These are phyloP conservation scores for Tamias sibiricus DNA, from an alignment of 2,113 vertebrate species.

Conservation along the genomic window DNA sequence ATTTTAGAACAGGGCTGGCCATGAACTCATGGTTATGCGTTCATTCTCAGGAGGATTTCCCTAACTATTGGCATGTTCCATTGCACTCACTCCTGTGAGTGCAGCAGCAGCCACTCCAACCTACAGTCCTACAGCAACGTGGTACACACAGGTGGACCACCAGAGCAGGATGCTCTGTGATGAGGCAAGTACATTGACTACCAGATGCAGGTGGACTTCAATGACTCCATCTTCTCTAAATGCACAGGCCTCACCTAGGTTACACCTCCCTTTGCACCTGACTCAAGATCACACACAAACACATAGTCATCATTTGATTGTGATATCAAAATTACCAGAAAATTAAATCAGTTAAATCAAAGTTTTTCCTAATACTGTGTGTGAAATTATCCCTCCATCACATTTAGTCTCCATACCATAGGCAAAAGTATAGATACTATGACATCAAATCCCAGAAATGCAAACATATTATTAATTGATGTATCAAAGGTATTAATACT, in stretches of 20 bases:
- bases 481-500: background rate
- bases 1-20: background rate
- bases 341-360: background rate
- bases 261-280: background rate
- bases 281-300: background rate
- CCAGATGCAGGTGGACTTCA: background rate
- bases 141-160: background rate
- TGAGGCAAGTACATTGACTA: slow-evolving; percentile 19
- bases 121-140: background rate
- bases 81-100: background rate
- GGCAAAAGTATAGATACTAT: background rate
- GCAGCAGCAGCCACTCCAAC: background rate
- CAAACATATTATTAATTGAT: background rate
- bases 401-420: background rate
- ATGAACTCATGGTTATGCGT: background rate
- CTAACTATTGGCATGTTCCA: background rate
- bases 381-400: background rate
- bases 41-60: background rate
- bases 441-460: background rate
- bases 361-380: background rate
- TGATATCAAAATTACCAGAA: background rate
- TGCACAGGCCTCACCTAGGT: background rate
- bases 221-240: slow-evolving; percentile 4
- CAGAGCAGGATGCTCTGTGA: slow-evolving; percentile 19
- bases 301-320: background rate